Evolutionary conservation across 1,140 invertebrate species (phyloP).

Genomic region (Aleiodes sp.): DNA sequence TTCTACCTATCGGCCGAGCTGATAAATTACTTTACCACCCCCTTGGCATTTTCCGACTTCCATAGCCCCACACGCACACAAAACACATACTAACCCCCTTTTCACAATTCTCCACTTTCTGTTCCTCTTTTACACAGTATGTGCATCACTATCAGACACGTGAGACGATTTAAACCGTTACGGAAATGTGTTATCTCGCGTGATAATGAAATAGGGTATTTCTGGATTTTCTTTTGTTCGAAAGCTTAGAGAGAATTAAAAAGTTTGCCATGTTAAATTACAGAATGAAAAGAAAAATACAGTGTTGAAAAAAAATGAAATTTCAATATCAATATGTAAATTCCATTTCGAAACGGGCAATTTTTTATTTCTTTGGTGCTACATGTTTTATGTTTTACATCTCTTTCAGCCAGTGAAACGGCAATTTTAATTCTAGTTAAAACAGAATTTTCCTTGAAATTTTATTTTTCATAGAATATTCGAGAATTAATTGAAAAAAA

Average conservation of each 20-base stretch:
- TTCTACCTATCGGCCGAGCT: slow-evolving; percentile 9
- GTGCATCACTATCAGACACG: slow-evolving; percentile 13
- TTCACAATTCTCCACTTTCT: neutral
- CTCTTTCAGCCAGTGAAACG: no score
- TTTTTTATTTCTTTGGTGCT: no score
- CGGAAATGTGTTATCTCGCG: slow-evolving; percentile 7
- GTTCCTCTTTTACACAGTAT: neutral
- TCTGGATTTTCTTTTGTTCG: slow-evolving; percentile 2
- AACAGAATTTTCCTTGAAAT: no score
- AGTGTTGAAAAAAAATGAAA: no score
- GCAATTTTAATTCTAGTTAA: no score
- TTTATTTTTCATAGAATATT: no score
- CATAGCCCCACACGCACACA: neutral
- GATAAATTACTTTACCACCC: slow-evolving; percentile 17
- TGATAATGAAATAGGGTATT: slow-evolving; percentile 14
- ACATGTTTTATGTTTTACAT: no score
- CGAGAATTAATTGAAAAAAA: no score
- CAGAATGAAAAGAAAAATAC: no score
- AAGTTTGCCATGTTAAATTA: neutral
- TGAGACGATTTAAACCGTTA: slow-evolving; percentile 15
- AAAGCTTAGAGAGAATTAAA: no score
- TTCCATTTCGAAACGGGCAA: no score
- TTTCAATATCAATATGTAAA: no score
- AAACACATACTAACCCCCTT: neutral
- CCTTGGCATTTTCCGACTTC: slow-evolving; percentile 11